Evolutionary conservation across 2,797 vertebrate species (phyloP), one percentile per base, ranked within the genome.

Genomic region (Esox masquinongy): DNA sequence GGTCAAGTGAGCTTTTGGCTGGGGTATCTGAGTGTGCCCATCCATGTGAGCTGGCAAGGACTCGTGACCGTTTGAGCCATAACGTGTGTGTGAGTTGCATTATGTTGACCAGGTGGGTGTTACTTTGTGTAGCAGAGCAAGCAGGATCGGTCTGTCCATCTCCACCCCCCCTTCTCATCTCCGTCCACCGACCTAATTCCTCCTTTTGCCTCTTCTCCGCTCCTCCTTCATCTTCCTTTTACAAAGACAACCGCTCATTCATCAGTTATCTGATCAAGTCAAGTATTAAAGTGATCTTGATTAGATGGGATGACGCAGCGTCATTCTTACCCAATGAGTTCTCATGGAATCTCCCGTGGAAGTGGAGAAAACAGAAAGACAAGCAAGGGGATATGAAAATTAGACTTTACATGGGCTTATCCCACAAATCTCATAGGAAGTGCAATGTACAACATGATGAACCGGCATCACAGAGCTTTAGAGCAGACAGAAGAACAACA

Each of bases 1-100:
- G 81, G 88, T 86, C 83, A 88, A 86, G 79, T 89, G 74, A 81
- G 76, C 11, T 77, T 24, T 51, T 29, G 75, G 81, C 83, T 80
- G 84, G 76, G 29, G 36, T 78, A 70, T 75, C 16, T 75, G 51
- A 64, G 53, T 74, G 67, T 81, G 77, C 71, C 51, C 64, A 59
- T 66, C 43, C 36, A 68, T 72, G 70, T 51, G 59, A 64, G 75
- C 26, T 51, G 68, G 69, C 49, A 70, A 63, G 31, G 61, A 24
- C 34, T 39, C 43, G 49, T 63, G 74, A 61, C n/a, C 43, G 50
- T 75, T 22, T 70, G 34, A 43, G 53, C 70, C 53, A 31, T 43
- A 66, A 29, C 75, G 69, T 82, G 78, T 22, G 74, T 70, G 70
- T 29, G 73, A 26, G 74, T 75, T 85, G 83, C 79, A 78, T 17